Evolutionary conservation across 2,113 vertebrate genomes (phyloP), one percentile per base, ranked within the genome.

Genomic region (Lycocorax pyrrhopterus): DNA sequence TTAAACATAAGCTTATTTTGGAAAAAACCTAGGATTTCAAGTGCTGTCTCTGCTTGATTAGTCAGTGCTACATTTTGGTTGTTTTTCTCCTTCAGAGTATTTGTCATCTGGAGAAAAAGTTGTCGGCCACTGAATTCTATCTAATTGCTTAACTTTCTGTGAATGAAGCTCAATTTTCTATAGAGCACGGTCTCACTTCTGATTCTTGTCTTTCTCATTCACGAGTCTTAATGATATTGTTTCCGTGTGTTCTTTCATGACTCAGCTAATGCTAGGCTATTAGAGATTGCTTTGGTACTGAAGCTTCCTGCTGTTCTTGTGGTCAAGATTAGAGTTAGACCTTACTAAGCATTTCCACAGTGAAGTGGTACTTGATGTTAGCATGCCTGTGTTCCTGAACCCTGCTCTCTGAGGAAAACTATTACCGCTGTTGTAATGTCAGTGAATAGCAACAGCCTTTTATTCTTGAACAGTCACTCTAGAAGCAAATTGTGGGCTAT

Each of bases 401-500:
- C 11, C 12, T 62, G 22, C 53, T 46, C 11, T 62, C 22, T 77
- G 63, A 73, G 79, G 46, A 49, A 73, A 35, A 21, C n/a, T 46
- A 1, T 56, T 78, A 16, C 11, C 0, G 1, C 18, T 66, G 16
- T 26, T 69, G 74, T 68, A 39, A 33, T 43, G 35, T 55, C 41
- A 49, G 1, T 51, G 25, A 72, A 16, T 27, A 79, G 49, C 33
- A 81, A 18, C 15, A 67, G 23, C 14, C 21, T 20, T 64, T 79
- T 35, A 9, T 86, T 49, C 35, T 81, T 62, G 16, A 77, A 16
- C 13, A 58, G 37, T 32, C 12, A 20, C 5, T 12, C 23, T 59
- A 29, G 35, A 59, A 84, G 32, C 35, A 75, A 53, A 74, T 43
- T 71, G 22, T 0, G 0, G 21, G 16, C 33, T 63, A 0, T n/a